phyloP scores from a whole-genome alignment of 2,113 vertebrate species.

The Phalacrocorax pelagicus region DNA sequence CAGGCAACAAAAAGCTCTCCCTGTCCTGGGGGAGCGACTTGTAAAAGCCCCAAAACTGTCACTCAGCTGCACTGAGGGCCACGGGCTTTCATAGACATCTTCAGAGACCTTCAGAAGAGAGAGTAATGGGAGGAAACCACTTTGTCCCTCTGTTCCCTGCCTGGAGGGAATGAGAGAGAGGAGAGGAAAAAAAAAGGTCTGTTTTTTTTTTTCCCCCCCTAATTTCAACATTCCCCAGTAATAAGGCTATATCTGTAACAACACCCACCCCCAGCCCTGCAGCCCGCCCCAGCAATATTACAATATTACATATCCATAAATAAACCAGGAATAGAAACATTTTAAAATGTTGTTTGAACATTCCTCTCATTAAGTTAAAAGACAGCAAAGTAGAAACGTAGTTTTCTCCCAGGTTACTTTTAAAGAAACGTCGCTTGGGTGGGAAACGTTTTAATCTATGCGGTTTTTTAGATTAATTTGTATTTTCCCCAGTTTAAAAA shows the following conservation, averaged over 20 bases:
- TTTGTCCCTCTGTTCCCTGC: background rate
- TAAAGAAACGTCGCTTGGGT: background rate
- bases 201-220: background rate
- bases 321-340: background rate
- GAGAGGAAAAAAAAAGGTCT: background rate
- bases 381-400: background rate
- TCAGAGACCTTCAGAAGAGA: background rate
- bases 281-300: background rate
- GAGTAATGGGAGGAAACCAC: background rate
- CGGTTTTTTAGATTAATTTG: background rate
- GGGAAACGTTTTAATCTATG: background rate
- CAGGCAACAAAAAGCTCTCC: background rate
- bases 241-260: background rate
- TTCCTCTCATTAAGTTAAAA: background rate
- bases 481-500: background rate
- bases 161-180: background rate
- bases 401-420: background rate
- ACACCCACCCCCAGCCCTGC: too few relatives aligned
- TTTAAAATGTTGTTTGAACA: background rate
- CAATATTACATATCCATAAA: background rate
- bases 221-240: background rate
- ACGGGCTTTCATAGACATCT: accelerated
- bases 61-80: background rate
- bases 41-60: background rate
- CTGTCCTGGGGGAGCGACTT: accelerated